Base-by-base conservation (phyloP, 1,140 invertebrate species). In the Zaprionus tsacasi region DNA sequence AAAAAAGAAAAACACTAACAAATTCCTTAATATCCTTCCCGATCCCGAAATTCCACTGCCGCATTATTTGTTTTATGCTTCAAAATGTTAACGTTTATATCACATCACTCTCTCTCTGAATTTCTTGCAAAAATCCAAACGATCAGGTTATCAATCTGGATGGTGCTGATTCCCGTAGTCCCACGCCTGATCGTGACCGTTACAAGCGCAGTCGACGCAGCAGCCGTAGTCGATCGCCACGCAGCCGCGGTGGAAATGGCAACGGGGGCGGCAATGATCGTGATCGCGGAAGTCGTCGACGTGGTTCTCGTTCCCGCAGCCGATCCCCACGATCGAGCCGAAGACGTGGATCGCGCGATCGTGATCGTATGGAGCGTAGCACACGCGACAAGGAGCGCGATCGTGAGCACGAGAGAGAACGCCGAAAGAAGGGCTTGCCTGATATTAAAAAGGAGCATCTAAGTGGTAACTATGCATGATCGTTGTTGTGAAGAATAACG, bases 371-470 rank as follows among this genome's bases (percentile, higher is more conserved):
- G 66, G 94, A 95, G 17, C 93, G 93, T 52, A 93, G 93, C 66
- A 94, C 95, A 13, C 94, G 95, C 79, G 96, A 96, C 85, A 95
- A 95, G 38, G 96, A 97, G 78, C 95, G 96, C 56, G 97, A 98
- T 79, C 94, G 95, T 5, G 96, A 97, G 82, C 96, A 95, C 78
- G 95, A 96, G 82, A 94, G 95, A 81, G 96, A 97, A 91, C 93
- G 98, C 52, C 95, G 96, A 78, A 98, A 98, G 93, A 96, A 97
- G 88, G 98, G 98, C 21, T 93, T 99, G 50, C 98, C 98, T 10
- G 94, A 96, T 0, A 95, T 98, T 48, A 96, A 97, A 86, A 96
- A 96, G 83, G 97, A 98, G 69, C 96, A 97, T 93, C 93, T 98
- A 55, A 96, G 96, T 92, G 96, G 96, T 97, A 93, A 93, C 54